These are phyloP conservation scores for Watsonalla cultraria DNA, from an alignment of 2,888 invertebrate genomes.

Conservation along the genomic window DNA sequence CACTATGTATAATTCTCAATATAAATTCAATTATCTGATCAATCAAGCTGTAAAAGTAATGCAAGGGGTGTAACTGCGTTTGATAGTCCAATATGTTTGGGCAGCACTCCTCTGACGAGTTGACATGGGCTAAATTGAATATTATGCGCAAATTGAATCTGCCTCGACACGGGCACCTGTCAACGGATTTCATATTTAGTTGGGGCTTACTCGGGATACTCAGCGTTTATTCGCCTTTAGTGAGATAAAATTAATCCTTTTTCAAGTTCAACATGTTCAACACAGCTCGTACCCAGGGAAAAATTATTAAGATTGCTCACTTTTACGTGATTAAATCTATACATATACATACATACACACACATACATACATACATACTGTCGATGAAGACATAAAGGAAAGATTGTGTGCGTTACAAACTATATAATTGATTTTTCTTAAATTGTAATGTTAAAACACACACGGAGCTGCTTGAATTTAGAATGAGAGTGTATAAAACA, in stretches of 20 bases:
- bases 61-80: conserved; percentile 9
- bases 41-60: conserved; percentile 7
- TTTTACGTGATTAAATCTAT: no score
- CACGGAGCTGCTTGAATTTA: no score
- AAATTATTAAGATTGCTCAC: no score
- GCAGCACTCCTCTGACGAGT: conserved; percentile 34
- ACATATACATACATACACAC: no score
- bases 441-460: no score
- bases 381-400: no score
- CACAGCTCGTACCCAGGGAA: no score
- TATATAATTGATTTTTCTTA: no score
- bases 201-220: conserved; percentile 20
- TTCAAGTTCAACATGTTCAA: not conserved
- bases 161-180: conserved; percentile 40
- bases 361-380: no score
- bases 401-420: no score
- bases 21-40: conserved; percentile 6
- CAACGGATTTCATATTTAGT: conserved; percentile 44
- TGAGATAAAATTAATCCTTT: not conserved
- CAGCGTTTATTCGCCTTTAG: conserved; percentile 17
- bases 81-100: conserved; percentile 39
- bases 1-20: not conserved
- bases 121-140: conserved; percentile 60
- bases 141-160: conserved; percentile 62
- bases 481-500: no score